Conservation (phyloP, 2,888 invertebrate genomes). For the Lumbricus terrestris region DNA sequence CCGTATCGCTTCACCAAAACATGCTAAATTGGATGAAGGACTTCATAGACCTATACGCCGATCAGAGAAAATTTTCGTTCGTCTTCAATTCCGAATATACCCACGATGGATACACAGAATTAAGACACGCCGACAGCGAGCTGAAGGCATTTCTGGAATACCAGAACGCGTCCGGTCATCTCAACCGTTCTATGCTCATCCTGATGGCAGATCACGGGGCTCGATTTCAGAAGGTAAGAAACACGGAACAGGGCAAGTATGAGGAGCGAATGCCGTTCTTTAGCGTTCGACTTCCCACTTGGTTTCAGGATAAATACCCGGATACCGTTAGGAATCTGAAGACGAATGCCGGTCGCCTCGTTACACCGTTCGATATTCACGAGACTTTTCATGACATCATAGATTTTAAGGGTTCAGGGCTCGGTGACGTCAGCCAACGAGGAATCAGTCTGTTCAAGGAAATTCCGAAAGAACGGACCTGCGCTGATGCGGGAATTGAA, state of each 20-base stretch:
- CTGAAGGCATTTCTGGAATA: slow-evolving; percentile 64
- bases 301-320: too few species aligned
- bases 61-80: slow-evolving; percentile 73
- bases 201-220: slow-evolving; percentile 89
- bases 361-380: too few species aligned
- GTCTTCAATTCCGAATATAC: slow-evolving; percentile 86
- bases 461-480: too few species aligned
- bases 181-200: slow-evolving; percentile 79
- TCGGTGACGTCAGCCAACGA: too few species aligned
- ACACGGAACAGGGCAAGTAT: slow-evolving; percentile 85
- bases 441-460: too few species aligned
- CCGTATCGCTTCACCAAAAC: slow-evolving; percentile 69
- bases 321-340: too few species aligned
- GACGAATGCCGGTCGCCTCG: too few species aligned
- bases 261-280: too few species aligned
- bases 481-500: too few species aligned
- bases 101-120: slow-evolving; percentile 79
- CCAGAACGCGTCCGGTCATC: slow-evolving; percentile 65
- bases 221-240: slow-evolving; percentile 73
- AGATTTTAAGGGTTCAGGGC: too few species aligned
- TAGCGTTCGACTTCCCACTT: too few species aligned
- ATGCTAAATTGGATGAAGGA: slow-evolving; percentile 61
- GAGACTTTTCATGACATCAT: too few species aligned
- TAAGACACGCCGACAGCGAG: slow-evolving; percentile 77
- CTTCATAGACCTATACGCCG: slow-evolving; percentile 67